A percentile compares a stretch with the other conserved stretches of the same genome.
Evolutionary conservation across 2,113 vertebrate species (phyloP).

Genomic region (Podarcis raffonei): DNA sequence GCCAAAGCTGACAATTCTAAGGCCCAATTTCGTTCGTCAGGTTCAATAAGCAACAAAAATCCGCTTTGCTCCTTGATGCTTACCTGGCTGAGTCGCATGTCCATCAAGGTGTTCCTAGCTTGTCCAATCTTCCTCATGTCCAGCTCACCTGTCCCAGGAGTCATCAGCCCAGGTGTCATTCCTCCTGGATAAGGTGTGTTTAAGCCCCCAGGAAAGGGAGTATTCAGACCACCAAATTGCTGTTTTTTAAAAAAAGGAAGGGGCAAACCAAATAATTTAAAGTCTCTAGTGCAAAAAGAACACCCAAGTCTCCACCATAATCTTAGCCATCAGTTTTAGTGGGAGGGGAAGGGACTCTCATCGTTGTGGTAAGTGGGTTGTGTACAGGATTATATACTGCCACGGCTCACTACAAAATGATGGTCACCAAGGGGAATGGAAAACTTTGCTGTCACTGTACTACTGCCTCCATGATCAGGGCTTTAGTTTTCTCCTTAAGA

Average conservation of each 20-base stretch:
- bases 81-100: slow-evolving; percentile 99
- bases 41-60: neutral
- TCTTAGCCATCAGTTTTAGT: neutral
- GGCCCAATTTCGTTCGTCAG: neutral
- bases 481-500: neutral
- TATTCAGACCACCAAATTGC: slow-evolving; percentile 88
- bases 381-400: too few species aligned
- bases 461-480: neutral
- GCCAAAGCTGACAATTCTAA: neutral
- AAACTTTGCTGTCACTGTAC: neutral
- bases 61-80: neutral
- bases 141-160: slow-evolving; percentile 92
- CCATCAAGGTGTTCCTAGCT: slow-evolving; percentile 98
- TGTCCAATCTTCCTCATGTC: slow-evolving; percentile 99
- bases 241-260: slow-evolving; percentile 32
- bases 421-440: neutral
- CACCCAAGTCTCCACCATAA: neutral
- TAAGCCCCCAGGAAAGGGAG: slow-evolving; percentile 87
- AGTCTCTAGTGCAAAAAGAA: neutral
- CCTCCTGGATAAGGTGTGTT: slow-evolving; percentile 95
- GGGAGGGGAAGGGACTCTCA: too few species aligned
- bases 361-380: neutral
- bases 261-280: neutral
- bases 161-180: slow-evolving; percentile 96
- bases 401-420: neutral